Evolutionary conservation across 2,797 vertebrate species (phyloP).

Genomic region (Buphagus erythrorhynchus): DNA sequence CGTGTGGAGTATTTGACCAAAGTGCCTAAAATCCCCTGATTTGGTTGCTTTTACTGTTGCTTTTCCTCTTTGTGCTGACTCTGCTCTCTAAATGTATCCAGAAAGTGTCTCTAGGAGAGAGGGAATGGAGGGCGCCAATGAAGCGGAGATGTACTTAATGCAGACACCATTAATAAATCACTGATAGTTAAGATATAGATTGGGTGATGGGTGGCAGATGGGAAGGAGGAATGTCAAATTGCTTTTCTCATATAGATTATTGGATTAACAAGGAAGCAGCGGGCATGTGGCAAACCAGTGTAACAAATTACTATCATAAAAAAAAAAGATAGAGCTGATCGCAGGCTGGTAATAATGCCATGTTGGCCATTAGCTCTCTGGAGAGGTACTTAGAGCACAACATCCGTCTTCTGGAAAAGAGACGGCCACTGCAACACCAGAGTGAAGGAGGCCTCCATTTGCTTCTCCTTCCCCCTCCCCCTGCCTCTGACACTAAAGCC

Average conservation of each 20-base stretch:
- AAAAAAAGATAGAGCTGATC: conserved; percentile 74
- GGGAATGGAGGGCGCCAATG: conserved; percentile 29
- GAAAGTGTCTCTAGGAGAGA: conserved; percentile 50
- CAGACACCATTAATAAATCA: conserved; percentile 81
- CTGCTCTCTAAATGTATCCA: conserved; percentile 53
- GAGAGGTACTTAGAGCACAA: conserved; percentile 69
- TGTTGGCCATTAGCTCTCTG: conserved; percentile 70
- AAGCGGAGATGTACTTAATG: conserved; percentile 74
- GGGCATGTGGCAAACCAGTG: conserved; percentile 78
- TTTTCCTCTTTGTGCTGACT: conserved; percentile 51
- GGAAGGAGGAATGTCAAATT: conserved; percentile 82
- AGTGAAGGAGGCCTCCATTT: conserved; percentile 1
- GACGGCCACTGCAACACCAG: conserved; percentile 57
- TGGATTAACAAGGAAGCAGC: conserved; percentile 83
- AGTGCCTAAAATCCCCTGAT: neutral
- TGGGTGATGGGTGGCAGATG: conserved; percentile 82
- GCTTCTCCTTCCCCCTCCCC: neutral
- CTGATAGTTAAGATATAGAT: conserved; percentile 83
- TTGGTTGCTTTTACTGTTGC: conserved; percentile 12
- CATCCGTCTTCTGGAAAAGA: conserved; percentile 72
- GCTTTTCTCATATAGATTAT: conserved; percentile 86
- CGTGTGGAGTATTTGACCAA: neutral
- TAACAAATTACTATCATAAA: conserved; percentile 83
- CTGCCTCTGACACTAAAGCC: neutral
- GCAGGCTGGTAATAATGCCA: conserved; percentile 74